phyloP scores from a whole-genome alignment of 2,888 invertebrate species.

The Drosophila prostipennis region DNA sequence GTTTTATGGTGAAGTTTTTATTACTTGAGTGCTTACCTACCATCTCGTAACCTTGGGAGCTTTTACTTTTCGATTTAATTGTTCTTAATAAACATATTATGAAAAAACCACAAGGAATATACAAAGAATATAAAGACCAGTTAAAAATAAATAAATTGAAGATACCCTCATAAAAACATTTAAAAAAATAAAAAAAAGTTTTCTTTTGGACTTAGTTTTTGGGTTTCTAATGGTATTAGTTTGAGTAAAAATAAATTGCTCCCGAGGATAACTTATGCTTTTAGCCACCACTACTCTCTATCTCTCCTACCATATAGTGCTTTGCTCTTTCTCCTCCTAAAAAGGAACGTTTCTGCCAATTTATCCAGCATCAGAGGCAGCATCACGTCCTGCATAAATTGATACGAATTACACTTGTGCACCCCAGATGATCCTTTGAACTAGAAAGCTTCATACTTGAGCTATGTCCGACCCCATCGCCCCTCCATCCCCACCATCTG shows the following conservation, averaged over 20 bases:
- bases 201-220: neutral
- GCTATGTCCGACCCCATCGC: neutral
- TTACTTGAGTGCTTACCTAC: too few species aligned
- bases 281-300: slow-evolving; percentile 1
- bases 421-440: slow-evolving; percentile 37
- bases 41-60: neutral
- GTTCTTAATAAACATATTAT: too few species aligned
- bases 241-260: slow-evolving; percentile 18
- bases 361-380: slow-evolving; percentile 29
- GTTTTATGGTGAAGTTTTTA: neutral
- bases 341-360: slow-evolving; percentile 20
- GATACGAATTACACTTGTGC: slow-evolving; percentile 48
- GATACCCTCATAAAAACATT: too few species aligned
- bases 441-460: slow-evolving; percentile 17
- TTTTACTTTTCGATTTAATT: neutral
- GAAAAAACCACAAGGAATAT: neutral
- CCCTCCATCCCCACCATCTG: neutral
- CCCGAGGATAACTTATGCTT: neutral
- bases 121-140: too few species aligned
- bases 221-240: slow-evolving; percentile 6
- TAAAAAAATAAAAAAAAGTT: neutral
- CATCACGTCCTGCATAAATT: slow-evolving; percentile 58
- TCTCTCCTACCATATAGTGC: neutral
- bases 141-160: neutral
- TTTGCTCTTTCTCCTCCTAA: neutral